Evolutionary conservation across 2,113 vertebrate genomes (phyloP).

Genomic region (Shinisaurus crocodilurus): DNA sequence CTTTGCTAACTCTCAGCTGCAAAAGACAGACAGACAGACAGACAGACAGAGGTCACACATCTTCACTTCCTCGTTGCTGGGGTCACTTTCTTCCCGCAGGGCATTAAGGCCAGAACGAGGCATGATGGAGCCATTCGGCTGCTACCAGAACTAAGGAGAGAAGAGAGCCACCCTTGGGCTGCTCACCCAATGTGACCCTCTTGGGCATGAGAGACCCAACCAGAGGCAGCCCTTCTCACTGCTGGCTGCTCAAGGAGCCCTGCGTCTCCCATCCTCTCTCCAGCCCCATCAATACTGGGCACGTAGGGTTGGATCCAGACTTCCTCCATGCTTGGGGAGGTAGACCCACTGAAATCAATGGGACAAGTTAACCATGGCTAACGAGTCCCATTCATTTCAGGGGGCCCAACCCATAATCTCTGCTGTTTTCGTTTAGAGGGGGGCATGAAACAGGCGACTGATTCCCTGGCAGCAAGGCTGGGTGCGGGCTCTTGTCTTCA

Average conservation of each 20-base stretch:
- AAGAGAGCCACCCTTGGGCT: no score
- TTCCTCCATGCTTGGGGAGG: no score
- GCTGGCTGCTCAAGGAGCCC: no score
- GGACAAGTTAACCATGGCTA: neutral
- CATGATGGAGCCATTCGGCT: neutral
- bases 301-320: no score
- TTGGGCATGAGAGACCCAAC: neutral
- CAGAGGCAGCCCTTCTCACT: neutral
- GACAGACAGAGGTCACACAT: neutral
- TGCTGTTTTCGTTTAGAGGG: neutral
- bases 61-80: neutral
- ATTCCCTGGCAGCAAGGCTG: neutral
- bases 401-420: neutral
- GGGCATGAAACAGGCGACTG: neutral
- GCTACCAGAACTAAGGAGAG: neutral
- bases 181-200: no score
- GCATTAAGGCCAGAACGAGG: neutral
- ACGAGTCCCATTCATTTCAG: no score
- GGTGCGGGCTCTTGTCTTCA: no score
- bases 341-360: neutral
- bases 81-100: neutral
- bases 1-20: conserved; percentile 95
- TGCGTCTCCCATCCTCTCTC: no score
- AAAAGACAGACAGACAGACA: neutral
- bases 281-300: no score